These are phyloP conservation scores for Hephaestus fuliginosus DNA, from an alignment of 2,797 vertebrate genomes.

Conservation along the genomic window DNA sequence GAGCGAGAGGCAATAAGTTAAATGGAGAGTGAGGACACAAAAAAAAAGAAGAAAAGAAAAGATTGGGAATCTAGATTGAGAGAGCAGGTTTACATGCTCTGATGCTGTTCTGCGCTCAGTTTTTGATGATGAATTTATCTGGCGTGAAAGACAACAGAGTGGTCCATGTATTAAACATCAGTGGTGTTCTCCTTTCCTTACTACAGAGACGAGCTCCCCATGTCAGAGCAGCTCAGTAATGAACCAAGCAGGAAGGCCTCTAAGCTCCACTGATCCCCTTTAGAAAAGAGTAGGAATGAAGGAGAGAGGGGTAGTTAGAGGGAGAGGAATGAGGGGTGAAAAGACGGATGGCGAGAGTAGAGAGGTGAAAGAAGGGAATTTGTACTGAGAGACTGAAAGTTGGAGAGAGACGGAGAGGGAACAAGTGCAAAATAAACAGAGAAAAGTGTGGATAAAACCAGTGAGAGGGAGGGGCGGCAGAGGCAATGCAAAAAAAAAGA, in stretches of 20 bases:
- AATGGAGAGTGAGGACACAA: slow-evolving; percentile 52
- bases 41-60: slow-evolving; percentile 22
- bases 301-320: slow-evolving; percentile 55
- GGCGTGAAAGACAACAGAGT: slow-evolving; percentile 74
- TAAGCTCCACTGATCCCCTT: slow-evolving; percentile 81
- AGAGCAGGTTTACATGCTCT: slow-evolving; percentile 65
- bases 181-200: slow-evolving; percentile 60
- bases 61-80: slow-evolving; percentile 63
- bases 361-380: slow-evolving; percentile 68
- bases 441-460: slow-evolving; percentile 67
- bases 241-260: slow-evolving; percentile 80
- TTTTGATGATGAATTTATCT: slow-evolving; percentile 79
- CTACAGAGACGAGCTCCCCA: slow-evolving; percentile 65
- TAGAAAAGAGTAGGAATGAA: slow-evolving; percentile 65
- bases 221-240: slow-evolving; percentile 77
- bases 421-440: slow-evolving; percentile 68
- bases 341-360: slow-evolving; percentile 62
- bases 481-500: slow-evolving; percentile 53
- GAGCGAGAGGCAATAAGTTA: slow-evolving; percentile 54
- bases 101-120: slow-evolving; percentile 65
- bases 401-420: slow-evolving; percentile 33
- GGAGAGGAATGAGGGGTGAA: slow-evolving; percentile 50
- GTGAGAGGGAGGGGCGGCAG: slow-evolving; percentile 44
- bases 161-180: slow-evolving; percentile 80
- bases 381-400: slow-evolving; percentile 56